phyloP scores from a whole-genome alignment of 2,113 vertebrate genomes.

The Atractosteus spatula region DNA sequence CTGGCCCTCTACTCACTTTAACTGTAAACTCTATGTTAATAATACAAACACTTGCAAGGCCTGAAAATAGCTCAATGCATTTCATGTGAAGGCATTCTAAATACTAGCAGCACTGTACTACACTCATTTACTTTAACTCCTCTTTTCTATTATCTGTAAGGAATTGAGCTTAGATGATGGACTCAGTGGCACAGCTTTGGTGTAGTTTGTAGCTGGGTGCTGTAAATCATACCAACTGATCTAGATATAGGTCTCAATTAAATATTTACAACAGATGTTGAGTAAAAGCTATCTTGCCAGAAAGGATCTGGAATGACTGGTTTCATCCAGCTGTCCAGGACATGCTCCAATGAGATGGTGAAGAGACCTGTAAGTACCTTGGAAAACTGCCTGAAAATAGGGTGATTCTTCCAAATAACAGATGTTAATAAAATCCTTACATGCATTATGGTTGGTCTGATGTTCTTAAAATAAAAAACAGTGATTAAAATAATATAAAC shows the following conservation, averaged over 20 bases:
- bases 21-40: too few relatives aligned
- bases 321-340: background rate
- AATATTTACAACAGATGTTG: slow-evolving; percentile 9
- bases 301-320: slow-evolving; percentile 22
- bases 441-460: slow-evolving; percentile 23
- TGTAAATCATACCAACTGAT: background rate
- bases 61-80: background rate
- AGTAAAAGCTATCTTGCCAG: slow-evolving; percentile 3
- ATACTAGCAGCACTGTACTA: too few relatives aligned
- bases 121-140: background rate
- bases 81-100: too few relatives aligned
- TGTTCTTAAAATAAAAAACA: slow-evolving; percentile 21
- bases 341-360: background rate
- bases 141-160: background rate
- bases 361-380: background rate
- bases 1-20: too few relatives aligned
- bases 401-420: background rate
- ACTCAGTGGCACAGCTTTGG: background rate
- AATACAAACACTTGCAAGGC: background rate
- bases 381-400: slow-evolving; percentile 2
- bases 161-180: background rate
- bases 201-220: slow-evolving; percentile 6
- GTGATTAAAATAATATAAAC: slow-evolving; percentile 24
- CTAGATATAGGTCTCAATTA: background rate
- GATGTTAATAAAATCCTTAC: background rate